Conservation (phyloP, 2,113 vertebrate species). For the Centropus bengalensis region DNA sequence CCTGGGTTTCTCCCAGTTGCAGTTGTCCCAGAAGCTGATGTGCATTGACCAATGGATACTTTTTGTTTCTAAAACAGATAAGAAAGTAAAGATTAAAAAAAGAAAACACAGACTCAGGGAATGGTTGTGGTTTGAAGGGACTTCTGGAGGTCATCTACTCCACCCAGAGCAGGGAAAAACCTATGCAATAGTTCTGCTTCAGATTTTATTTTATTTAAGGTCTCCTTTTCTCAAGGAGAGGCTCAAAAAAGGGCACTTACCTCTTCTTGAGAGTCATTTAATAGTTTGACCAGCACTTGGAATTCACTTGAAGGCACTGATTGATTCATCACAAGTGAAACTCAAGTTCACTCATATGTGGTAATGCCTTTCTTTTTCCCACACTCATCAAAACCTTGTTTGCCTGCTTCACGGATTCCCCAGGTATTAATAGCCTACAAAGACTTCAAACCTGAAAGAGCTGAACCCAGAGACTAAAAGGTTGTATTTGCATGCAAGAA, state of each 20-base stretch:
- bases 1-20: background rate
- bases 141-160: no score
- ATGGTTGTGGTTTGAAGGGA: no score
- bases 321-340: slow-evolving; percentile 58
- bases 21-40: background rate
- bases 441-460: slow-evolving; percentile 12
- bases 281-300: slow-evolving; percentile 8
- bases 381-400: slow-evolving; percentile 53
- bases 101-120: no score
- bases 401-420: slow-evolving; percentile 42
- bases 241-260: background rate
- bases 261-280: background rate
- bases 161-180: no score
- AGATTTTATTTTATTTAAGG: background rate
- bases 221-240: background rate
- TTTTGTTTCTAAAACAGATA: background rate
- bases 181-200: background rate
- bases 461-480: background rate
- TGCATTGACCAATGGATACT: background rate
- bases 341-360: slow-evolving; percentile 34
- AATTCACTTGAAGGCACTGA: slow-evolving; percentile 61
- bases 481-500: background rate
- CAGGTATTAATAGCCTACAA: background rate
- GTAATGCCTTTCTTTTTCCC: slow-evolving; percentile 60
- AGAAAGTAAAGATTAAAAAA: background rate